Conservation (phyloP, 1,140 invertebrate species). For the Drosophila kikkawai region DNA sequence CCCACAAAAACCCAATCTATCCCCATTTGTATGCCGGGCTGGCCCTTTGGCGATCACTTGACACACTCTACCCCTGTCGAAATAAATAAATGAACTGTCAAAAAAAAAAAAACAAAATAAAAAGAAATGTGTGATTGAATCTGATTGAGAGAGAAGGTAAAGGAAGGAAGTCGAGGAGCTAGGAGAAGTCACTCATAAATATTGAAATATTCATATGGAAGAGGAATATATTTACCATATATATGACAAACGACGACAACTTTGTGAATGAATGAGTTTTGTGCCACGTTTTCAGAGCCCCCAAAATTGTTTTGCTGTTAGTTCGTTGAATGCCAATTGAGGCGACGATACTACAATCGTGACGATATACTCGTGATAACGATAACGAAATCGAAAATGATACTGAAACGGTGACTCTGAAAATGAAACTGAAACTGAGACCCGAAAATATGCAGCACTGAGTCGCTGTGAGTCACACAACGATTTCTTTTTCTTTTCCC, state of each 20-base stretch:
- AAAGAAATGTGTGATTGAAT: conserved; percentile 6
- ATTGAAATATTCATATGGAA: conserved; percentile 41
- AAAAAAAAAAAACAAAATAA: neutral
- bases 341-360: conserved; percentile 14
- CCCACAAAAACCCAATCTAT: neutral
- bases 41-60: conserved; percentile 60
- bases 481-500: conserved; percentile 37
- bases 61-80: conserved; percentile 44
- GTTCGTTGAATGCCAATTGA: conserved; percentile 59
- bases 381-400: conserved; percentile 28
- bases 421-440: conserved; percentile 17
- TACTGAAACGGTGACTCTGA: neutral
- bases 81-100: conserved; percentile 41
- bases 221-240: conserved; percentile 9
- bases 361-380: conserved; percentile 27
- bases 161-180: conserved; percentile 24
- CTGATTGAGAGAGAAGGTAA: conserved; percentile 16
- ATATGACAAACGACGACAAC: conserved; percentile 39
- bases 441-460: conserved; percentile 37
- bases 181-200: conserved; percentile 57
- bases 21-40: conserved; percentile 20
- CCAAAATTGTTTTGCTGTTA: conserved; percentile 41
- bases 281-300: conserved; percentile 42
- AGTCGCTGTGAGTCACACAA: conserved; percentile 22
- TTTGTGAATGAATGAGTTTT: conserved; percentile 50